A percentile compares a stretch with the other conserved stretches of the same genome.
These are phyloP conservation scores for Pseudomyrmex dendroicus DNA, from an alignment of 1,140 invertebrate species.

Conservation along the genomic window DNA sequence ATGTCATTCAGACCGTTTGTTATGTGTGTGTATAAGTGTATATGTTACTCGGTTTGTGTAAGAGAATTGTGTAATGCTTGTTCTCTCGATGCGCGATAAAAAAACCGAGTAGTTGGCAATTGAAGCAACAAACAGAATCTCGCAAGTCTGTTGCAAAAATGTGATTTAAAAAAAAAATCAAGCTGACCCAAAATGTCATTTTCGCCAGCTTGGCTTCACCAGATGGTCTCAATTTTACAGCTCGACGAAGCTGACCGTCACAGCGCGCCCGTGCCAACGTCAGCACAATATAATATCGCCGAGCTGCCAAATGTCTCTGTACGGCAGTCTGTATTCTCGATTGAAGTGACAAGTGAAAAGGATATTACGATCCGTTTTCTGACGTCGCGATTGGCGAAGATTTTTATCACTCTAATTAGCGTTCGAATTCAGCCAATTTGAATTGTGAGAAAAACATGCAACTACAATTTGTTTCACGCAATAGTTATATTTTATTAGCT, in stretches of 20 bases:
- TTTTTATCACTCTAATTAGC: conserved; percentile 1
- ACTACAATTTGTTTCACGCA: background rate
- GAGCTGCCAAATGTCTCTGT: conserved; percentile 42
- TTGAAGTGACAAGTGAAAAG: conserved; percentile 15
- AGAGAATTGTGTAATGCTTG: conserved; percentile 13
- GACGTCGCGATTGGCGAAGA: conserved; percentile 19
- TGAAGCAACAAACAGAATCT: conserved; percentile 18
- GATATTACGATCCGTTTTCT: conserved; percentile 35
- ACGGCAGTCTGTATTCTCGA: conserved; percentile 44
- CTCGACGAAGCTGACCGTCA: conserved; percentile 27
- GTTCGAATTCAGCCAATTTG: background rate
- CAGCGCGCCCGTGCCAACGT: conserved; percentile 9
- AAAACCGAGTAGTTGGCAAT: conserved; percentile 15
- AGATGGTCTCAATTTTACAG: conserved; percentile 39
- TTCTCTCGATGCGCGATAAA: background rate
- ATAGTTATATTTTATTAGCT: background rate
- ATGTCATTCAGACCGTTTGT: background rate
- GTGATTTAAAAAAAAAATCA: conserved; percentile 29
- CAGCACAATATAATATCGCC: conserved; percentile 5
- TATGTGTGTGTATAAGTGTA: background rate
- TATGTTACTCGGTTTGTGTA: background rate
- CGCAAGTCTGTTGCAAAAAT: conserved; percentile 29
- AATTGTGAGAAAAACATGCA: background rate
- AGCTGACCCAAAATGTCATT: conserved; percentile 11
- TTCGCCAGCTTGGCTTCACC: conserved; percentile 40